A percentile compares a stretch with the other conserved stretches of the same genome.
Conservation (phyloP, 2,113 vertebrate genomes). For the Rhombomys opimus region DNA sequence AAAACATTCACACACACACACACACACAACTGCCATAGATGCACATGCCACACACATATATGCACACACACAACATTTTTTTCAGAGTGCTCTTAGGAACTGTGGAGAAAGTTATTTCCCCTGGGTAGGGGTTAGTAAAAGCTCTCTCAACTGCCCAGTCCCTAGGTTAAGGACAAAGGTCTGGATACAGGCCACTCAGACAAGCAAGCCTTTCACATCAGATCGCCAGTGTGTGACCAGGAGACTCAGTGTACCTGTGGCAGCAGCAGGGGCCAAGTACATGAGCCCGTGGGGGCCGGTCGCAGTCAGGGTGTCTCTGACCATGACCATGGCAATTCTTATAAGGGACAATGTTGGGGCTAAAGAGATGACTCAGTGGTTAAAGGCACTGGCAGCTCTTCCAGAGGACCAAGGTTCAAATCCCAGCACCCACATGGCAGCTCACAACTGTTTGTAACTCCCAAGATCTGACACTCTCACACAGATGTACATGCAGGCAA, state of each 20-base stretch:
- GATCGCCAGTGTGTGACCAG: neutral
- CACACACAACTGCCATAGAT: too few relatives aligned
- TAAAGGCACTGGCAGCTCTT: too few relatives aligned
- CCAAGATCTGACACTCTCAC: too few relatives aligned
- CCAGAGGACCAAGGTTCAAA: too few relatives aligned
- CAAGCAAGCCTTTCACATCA: neutral
- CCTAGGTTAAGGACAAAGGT: neutral
- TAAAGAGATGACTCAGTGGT: too few relatives aligned
- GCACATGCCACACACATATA: too few relatives aligned
- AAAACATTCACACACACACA: too few relatives aligned
- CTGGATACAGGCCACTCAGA: neutral
- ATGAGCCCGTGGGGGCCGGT: neutral
- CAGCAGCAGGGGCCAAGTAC: neutral
- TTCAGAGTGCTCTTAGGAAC: neutral
- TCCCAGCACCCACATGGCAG: too few relatives aligned
- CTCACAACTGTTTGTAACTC: too few relatives aligned
- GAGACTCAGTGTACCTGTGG: neutral
- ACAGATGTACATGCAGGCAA: too few relatives aligned
- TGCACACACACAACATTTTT: neutral
- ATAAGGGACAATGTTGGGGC: neutral
- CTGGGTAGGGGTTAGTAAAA: neutral
- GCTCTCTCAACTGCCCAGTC: neutral
- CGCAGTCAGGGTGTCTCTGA: neutral
- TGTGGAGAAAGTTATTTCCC: neutral
- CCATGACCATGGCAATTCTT: neutral